phyloP scores from a whole-genome alignment of 2,113 vertebrate species.

The Entelurus aequoreus region DNA sequence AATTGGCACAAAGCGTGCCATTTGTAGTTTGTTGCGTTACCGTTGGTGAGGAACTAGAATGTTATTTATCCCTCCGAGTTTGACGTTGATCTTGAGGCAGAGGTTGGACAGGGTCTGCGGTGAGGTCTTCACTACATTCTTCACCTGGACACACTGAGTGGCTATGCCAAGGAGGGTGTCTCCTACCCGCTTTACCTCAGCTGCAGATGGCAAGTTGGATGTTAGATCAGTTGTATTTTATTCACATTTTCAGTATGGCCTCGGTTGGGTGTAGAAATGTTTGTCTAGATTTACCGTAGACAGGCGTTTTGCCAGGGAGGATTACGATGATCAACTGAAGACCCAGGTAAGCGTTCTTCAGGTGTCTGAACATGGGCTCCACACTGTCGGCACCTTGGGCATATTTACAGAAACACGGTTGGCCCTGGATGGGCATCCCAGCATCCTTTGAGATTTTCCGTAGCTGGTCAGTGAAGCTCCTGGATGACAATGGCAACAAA shows the following conservation, averaged over 20 bases:
- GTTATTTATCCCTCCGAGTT: slow-evolving; percentile 98
- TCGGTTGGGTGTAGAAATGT: not conserved
- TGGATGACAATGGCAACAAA: slow-evolving; percentile 31
- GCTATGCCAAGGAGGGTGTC: slow-evolving; percentile 96
- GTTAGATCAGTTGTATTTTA: not conserved
- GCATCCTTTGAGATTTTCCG: slow-evolving; percentile 97
- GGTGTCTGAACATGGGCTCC: slow-evolving; percentile 98
- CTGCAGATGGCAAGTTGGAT: slow-evolving; percentile 51
- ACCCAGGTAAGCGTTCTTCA: slow-evolving; percentile 96
- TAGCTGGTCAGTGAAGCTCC: slow-evolving; percentile 94
- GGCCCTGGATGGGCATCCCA: slow-evolving; percentile 95
- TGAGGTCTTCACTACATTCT: slow-evolving; percentile 98
- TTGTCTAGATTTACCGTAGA: slow-evolving; percentile 77
- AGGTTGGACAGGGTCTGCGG: slow-evolving; percentile 98
- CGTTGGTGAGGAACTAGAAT: slow-evolving; percentile 98
- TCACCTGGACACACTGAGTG: slow-evolving; percentile 97
- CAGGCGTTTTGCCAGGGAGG: slow-evolving; percentile 89
- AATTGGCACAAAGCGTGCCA: too few relatives aligned
- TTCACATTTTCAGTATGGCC: not conserved
- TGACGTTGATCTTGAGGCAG: slow-evolving; percentile 99
- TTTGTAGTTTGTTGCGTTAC: slow-evolving; percentile 61
- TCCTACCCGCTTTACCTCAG: slow-evolving; percentile 96
- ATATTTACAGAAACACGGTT: slow-evolving; percentile 98
- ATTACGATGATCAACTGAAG: slow-evolving; percentile 98
- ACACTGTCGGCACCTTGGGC: slow-evolving; percentile 96